phyloP scores from a whole-genome alignment of 2,797 vertebrate species.

The Coreius guichenoti region DNA sequence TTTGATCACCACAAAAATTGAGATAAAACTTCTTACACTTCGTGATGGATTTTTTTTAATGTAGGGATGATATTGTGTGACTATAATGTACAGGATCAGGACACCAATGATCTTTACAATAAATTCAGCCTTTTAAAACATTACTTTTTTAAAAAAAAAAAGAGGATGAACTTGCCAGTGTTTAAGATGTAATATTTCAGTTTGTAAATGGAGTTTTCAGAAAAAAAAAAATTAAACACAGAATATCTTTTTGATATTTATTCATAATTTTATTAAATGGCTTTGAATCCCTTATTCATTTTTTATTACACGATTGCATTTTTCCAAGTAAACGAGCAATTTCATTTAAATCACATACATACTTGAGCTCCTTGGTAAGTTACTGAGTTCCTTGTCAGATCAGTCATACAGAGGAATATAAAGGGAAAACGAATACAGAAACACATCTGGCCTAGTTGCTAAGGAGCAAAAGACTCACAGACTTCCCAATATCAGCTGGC shows the following conservation, averaged over 20 bases:
- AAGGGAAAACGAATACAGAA: constrained; percentile 63
- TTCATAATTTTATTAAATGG: constrained; percentile 76
- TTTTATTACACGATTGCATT: constrained; percentile 58
- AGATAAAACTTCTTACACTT: background rate
- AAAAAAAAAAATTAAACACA: constrained; percentile 70
- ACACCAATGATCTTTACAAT: background rate
- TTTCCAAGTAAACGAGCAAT: constrained; percentile 67
- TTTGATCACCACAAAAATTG: constrained; percentile 15
- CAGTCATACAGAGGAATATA: constrained; percentile 43
- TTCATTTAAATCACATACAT: constrained; percentile 66
- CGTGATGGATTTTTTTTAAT: background rate
- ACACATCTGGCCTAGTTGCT: constrained; percentile 61
- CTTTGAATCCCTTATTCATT: constrained; percentile 59
- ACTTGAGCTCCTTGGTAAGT: constrained; percentile 40
- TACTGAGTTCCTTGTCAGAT: constrained; percentile 46
- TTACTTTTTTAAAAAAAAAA: constrained; percentile 22
- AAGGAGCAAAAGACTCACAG: constrained; percentile 30
- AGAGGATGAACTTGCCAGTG: background rate
- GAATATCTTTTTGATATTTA: constrained; percentile 66
- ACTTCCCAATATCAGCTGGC: constrained; percentile 45
- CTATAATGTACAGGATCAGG: background rate
- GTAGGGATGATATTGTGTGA: background rate
- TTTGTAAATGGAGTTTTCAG: constrained; percentile 48
- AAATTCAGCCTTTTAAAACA: background rate
- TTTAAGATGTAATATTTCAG: background rate